A percentile compares a stretch with the other conserved stretches of the same genome.
Conservation (phyloP, 1,140 invertebrate genomes). For the Calosoma granatense region DNA sequence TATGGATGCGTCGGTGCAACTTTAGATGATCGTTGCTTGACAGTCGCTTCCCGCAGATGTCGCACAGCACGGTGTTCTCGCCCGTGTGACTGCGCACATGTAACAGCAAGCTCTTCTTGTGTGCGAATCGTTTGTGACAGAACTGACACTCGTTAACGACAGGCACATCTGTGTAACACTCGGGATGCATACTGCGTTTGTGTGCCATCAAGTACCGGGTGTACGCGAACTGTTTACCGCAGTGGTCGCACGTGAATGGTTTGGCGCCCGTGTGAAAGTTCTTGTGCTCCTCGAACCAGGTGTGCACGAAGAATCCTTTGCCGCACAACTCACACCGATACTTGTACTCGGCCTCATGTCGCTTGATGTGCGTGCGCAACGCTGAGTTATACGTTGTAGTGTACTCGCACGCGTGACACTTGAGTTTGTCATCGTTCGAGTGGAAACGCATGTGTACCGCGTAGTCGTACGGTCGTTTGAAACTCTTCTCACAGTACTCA, state of each 20-base stretch:
- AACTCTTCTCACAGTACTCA: constrained; percentile 26
- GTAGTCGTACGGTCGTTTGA: constrained; percentile 27
- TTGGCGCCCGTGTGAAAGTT: constrained; percentile 50
- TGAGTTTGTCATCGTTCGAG: constrained; percentile 28
- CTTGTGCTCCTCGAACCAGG: constrained; percentile 45
- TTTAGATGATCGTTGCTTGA: constrained; percentile 57
- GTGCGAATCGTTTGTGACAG: constrained; percentile 38
- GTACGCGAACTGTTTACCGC: constrained; percentile 43
- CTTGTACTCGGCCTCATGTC: constrained; percentile 35
- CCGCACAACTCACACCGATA: constrained; percentile 40
- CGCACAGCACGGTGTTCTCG: constrained; percentile 49
- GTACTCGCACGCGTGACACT: constrained; percentile 35
- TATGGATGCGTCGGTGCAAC: constrained; percentile 59
- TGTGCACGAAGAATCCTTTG: constrained; percentile 39
- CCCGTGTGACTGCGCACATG: constrained; percentile 52
- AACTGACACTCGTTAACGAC: constrained; percentile 33
- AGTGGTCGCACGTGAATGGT: constrained; percentile 49
- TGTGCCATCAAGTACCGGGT: constrained; percentile 37
- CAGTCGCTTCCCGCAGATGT: constrained; percentile 70
- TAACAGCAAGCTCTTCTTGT: constrained; percentile 43
- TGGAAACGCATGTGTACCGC: constrained; percentile 28
- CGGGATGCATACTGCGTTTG: constrained; percentile 32
- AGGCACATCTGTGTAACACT: constrained; percentile 13
- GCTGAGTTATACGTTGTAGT: constrained; percentile 35
- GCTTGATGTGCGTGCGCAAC: constrained; percentile 31